These are phyloP conservation scores for Steatocranus sp. DNA, from an alignment of 2,797 vertebrate species.

Conservation along the genomic window DNA sequence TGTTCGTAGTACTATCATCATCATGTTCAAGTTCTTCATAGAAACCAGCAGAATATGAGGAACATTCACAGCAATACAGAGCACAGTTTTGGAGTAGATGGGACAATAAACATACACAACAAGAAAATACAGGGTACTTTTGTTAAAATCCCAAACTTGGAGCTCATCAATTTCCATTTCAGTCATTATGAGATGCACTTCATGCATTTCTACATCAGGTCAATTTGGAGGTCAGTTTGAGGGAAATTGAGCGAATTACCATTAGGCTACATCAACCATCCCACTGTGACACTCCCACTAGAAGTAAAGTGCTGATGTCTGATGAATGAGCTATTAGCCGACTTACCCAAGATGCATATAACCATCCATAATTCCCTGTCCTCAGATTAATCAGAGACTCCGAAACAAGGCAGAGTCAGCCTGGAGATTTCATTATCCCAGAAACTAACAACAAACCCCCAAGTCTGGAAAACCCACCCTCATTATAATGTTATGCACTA, in stretches of 20 bases:
- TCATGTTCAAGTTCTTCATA: neutral
- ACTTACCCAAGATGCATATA: neutral
- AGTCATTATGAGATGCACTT: neutral
- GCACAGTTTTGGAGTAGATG: neutral
- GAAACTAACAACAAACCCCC: neutral
- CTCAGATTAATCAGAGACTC: neutral
- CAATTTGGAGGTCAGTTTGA: neutral
- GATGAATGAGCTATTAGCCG: neutral
- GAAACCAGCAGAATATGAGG: neutral
- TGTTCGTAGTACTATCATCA: neutral
- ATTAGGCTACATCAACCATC: neutral
- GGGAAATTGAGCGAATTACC: neutral
- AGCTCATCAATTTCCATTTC: neutral
- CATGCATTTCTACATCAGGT: neutral
- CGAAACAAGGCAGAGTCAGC: neutral
- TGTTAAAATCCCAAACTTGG: neutral
- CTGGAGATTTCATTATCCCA: constrained; percentile 13
- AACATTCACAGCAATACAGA: fast-evolving
- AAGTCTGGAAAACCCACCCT: neutral
- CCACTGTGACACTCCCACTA: neutral
- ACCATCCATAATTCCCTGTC: neutral
- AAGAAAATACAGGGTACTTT: neutral
- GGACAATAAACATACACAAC: neutral
- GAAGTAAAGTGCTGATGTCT: neutral
- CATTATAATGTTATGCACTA: constrained; percentile 35